These are phyloP conservation scores for Pantherophis alleghaniensis DNA, from an alignment of 2,797 vertebrate species.

Conservation along the genomic window DNA sequence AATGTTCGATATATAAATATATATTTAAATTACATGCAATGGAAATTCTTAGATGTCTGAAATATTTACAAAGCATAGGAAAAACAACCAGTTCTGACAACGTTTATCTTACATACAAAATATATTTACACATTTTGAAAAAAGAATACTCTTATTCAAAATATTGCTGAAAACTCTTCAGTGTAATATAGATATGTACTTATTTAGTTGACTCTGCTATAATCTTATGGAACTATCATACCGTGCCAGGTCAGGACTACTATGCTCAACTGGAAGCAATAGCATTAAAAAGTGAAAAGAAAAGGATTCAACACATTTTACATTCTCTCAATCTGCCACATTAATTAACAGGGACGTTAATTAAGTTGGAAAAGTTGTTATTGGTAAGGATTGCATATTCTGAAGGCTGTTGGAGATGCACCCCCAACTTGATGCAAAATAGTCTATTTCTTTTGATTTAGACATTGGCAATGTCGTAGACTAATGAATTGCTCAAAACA, in stretches of 20 bases:
- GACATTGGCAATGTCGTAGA: neutral
- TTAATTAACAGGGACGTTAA: neutral
- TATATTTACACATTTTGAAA: neutral
- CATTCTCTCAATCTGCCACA: neutral
- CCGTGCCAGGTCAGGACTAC: neutral
- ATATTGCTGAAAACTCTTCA: neutral
- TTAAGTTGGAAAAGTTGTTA: neutral
- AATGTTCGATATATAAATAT: constrained; percentile 55
- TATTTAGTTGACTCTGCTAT: neutral
- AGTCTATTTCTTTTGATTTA: neutral
- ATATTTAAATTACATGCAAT: constrained; percentile 20
- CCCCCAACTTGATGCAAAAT: neutral
- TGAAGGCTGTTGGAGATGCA: neutral
- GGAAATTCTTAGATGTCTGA: neutral
- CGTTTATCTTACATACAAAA: neutral
- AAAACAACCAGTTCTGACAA: neutral
- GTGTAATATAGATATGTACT: neutral
- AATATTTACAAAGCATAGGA: neutral
- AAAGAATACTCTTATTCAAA: neutral
- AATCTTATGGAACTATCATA: neutral
- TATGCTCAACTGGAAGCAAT: neutral
- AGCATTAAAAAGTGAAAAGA: neutral
- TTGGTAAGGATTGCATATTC: neutral
- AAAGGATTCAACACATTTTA: neutral
- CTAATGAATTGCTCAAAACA: neutral